These are phyloP conservation scores for Mesoclemmys tuberculata DNA, from an alignment of 2,113 vertebrate genomes.

Conservation along the genomic window DNA sequence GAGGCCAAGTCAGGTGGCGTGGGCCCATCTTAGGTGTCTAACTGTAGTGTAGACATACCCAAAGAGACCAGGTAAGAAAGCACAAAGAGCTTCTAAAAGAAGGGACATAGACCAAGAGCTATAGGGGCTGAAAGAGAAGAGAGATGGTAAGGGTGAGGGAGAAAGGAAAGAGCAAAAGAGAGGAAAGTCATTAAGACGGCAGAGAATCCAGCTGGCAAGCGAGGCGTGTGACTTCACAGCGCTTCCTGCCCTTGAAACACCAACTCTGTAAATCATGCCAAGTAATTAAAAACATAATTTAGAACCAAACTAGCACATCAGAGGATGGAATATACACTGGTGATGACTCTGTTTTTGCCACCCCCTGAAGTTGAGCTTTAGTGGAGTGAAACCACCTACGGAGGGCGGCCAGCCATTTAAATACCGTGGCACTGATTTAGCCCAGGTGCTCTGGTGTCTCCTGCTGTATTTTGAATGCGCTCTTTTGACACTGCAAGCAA, in stretches of 20 bases:
- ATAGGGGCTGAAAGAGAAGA: background rate
- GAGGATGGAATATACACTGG: background rate
- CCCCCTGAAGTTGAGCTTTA: background rate
- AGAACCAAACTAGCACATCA: conserved; percentile 37
- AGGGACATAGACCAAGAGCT: background rate
- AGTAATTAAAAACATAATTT: conserved; percentile 64
- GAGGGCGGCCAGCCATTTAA: conserved; percentile 20
- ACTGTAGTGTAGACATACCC: background rate
- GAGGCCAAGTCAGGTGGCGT: background rate
- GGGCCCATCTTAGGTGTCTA: background rate
- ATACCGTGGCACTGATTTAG: background rate
- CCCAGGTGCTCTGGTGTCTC: conserved; percentile 36
- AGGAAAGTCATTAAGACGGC: background rate
- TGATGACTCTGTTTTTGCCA: conserved; percentile 18
- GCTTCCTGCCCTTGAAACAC: conserved; percentile 51
- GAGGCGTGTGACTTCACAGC: conserved; percentile 19
- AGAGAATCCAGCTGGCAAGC: conserved; percentile 16
- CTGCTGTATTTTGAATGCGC: background rate
- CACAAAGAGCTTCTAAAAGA: background rate
- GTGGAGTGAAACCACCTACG: conserved; percentile 29
- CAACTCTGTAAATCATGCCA: conserved; percentile 56
- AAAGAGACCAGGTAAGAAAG: background rate
- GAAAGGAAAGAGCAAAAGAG: background rate
- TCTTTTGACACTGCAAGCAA: conserved; percentile 15
- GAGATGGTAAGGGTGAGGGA: background rate